Evolutionary conservation across 2,113 vertebrate genomes (phyloP).

Genomic region (Galeopterus variegatus): DNA sequence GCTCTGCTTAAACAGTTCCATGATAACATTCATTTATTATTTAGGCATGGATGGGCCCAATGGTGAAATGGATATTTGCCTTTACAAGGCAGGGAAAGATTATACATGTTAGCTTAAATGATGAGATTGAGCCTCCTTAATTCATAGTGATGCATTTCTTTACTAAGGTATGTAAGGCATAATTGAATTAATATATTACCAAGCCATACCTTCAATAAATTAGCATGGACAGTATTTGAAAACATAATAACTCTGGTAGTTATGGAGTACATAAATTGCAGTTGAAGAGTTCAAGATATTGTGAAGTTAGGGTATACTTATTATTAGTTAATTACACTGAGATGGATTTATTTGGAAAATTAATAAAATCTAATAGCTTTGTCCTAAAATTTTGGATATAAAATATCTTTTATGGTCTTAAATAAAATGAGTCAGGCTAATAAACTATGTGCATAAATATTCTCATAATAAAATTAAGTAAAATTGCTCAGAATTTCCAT

Average conservation of each 20-base stretch:
- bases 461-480: constrained; percentile 16
- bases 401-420: constrained; percentile 46
- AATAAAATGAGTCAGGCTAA: constrained; percentile 61
- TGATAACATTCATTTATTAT: constrained; percentile 12
- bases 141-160: neutral
- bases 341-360: constrained; percentile 52
- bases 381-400: constrained; percentile 40
- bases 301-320: neutral
- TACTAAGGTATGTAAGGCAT: neutral
- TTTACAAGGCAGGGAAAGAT: neutral
- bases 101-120: neutral
- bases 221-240: neutral
- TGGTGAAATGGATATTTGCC: neutral
- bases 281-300: neutral
- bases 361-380: constrained; percentile 64
- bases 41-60: neutral
- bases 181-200: neutral
- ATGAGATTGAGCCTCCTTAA: neutral
- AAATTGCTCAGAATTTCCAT: constrained; percentile 39
- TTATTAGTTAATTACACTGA: neutral
- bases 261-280: neutral
- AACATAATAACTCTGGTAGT: neutral
- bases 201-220: neutral
- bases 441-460: constrained; percentile 46
- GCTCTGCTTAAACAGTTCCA: neutral